Base-by-base conservation (phyloP, 2,113 vertebrate species). In the Myxocyprinus asiaticus region DNA sequence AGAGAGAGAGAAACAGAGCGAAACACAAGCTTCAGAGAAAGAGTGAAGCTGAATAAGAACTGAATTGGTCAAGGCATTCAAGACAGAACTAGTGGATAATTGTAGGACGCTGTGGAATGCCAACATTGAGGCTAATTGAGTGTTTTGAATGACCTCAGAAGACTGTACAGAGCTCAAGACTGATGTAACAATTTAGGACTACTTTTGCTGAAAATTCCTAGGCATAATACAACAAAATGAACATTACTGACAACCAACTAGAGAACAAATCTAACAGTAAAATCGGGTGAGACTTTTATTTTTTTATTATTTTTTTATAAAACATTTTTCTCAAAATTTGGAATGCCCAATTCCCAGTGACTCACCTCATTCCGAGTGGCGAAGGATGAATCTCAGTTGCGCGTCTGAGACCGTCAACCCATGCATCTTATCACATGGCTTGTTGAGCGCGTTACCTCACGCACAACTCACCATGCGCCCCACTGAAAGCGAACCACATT, bases 91-190 rank as follows among this genome's bases (percentile, higher is more conserved):
- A 53, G 64, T 50, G 79, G 48, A 75, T 72, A 78, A 84, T 78
- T 81, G 78, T 51, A 64, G 5, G 17, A 55, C 22, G 22, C 22
- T 33, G 67, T 73, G 73, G 74, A 73, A 83, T 81, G 68, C 82
- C 65, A 83, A 69, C 73, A 77, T 63, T 47, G 53, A 61, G 65
- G 64, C 62, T 81, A 78, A 81, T 69, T 77, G 68, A 84, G 76
- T 55, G 76, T 74, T 56, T 64, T 68, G 69, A 81, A 81, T 65
- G 70, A 59, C 68, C 68, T 78, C 48, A 43, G 68, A 69, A 22
- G 65, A 77, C 67, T 71, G 53, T 67, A 64, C 43, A 58, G 74
- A 47, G 56, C 43, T 81, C 69, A 51, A 74, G 64, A 69, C 56
- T 2, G 64, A 53, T 70, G 69, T 73, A 70, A 75, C 69, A 74